phyloP scores from a whole-genome alignment of 2,888 invertebrate genomes.

The Lumbricus terrestris region DNA sequence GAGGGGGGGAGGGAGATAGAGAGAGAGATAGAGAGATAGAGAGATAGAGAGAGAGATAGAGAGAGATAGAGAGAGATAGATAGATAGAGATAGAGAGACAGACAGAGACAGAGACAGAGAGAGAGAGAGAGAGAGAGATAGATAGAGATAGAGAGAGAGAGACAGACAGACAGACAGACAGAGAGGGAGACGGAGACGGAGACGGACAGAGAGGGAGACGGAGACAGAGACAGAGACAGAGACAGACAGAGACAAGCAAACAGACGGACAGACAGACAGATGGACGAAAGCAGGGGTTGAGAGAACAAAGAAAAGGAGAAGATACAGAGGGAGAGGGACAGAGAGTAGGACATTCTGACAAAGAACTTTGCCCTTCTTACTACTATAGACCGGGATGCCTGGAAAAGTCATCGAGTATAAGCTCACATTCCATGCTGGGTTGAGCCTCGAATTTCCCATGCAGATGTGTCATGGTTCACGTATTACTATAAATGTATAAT shows the following conservation, averaged over 20 bases:
- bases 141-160: not conserved
- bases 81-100: too few relatives aligned
- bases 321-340: slow-evolving; percentile 29
- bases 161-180: not conserved
- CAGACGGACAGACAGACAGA: not conserved
- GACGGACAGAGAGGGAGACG: not conserved
- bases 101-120: too few relatives aligned
- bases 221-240: not conserved
- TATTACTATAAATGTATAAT: too few relatives aligned
- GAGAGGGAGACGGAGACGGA: not conserved
- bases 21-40: too few relatives aligned
- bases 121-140: not conserved
- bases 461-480: too few relatives aligned
- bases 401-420: too few relatives aligned
- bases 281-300: not conserved
- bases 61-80: slow-evolving; percentile 14
- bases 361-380: too few relatives aligned
- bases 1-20: not conserved
- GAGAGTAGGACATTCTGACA: not conserved
- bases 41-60: not conserved
- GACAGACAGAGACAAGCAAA: too few relatives aligned
- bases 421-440: too few relatives aligned
- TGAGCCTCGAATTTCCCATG: too few relatives aligned
- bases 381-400: too few relatives aligned
- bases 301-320: slow-evolving; percentile 21